Evolutionary conservation across 2,888 invertebrate genomes (phyloP), one percentile per base, ranked within the genome.

Genomic region (Pediacus dermestoides): DNA sequence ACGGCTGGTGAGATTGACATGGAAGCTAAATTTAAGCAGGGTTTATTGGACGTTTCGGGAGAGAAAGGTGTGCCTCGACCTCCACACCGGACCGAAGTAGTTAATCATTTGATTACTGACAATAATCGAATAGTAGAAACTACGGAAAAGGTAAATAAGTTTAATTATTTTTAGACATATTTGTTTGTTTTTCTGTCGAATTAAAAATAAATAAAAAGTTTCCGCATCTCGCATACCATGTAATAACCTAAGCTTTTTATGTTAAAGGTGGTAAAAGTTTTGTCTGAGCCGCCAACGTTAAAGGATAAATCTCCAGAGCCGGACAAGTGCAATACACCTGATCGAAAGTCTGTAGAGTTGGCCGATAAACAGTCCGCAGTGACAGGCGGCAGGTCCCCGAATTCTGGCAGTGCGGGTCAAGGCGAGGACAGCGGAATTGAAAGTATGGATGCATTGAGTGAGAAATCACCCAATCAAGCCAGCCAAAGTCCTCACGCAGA

Each of bases 341-440:
- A 67, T 22, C 52, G 63, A 16, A 64, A 66, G 38, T 53, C 53
- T 10, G 18, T 8, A n/a, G 23, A 23, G 10, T 23, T 37, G 26
- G 34, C 16, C 25, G 53, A 53, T 21, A 57, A 57, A 33, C 53
- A 50, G 21, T 21, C 44, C 16, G 42, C 44, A 4, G 49, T 45
- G n/a, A 44, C 42, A 1, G 56, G 55, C 10, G 42, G 59, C 9
- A 55, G 70, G 14, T 69, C 70, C n/a, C 68, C 69, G 8, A 68
- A 64, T 46, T 66, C 67, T 1, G 67, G 68, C 2, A 22, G 47
- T 18, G 37, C 37, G 15, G 39, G 44, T 1, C 83, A 83, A 57
- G 89, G 89, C 27, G 91, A 91, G 63, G 90, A 91, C 68, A 90
- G 90, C 38, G 91, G 91, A 9, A 91, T 91, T 38, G 91, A 91